Evolutionary conservation across 1,140 invertebrate species (phyloP), one percentile per base, ranked within the genome.

Genomic region (Rhopalosiphum maidis): DNA sequence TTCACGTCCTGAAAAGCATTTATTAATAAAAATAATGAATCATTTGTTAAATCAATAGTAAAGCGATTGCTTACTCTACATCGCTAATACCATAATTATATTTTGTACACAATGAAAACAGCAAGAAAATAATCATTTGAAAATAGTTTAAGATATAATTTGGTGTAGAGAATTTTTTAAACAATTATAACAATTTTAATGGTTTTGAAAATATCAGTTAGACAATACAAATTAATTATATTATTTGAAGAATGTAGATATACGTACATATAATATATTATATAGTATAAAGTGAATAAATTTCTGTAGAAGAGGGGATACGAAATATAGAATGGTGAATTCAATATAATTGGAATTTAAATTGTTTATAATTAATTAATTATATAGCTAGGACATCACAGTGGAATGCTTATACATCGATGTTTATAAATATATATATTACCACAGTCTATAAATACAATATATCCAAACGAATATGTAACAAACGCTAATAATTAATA

Each of bases 21-120:
- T 68, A 18, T 77, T 4, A 15, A 77, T n/a, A 15, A 77, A 5
- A 77, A 77, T 77, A 77, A 77, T n/a, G 30, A 77, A 77, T n/a
- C 60, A n/a, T 77, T 77, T 35, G 60, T 77, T 77, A n/a, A 77
- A 77, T 77, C 15, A 77, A 77, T 77, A 77, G n/a, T 77, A 77
- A 68, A 15, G 60, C 30, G 11, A 68, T 68, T 68, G 30, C 15
- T 68, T 30, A 11, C 60, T 77, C n/a, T 5, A 3, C 23, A 21
- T 77, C 15, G n/a, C 15, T 77, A 18, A 77, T n/a, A 77, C 60
- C n/a, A 77, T 77, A 77, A 18, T 77, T 77, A 77, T 15, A 68
- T 77, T 68, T 68, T 68, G 25, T n/a, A 68, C 60, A n/a, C 30
- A 46, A 46, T 46, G 11, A 11, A 35, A 77, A 77, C 60, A 77